phyloP scores from a whole-genome alignment of 37 sponge, comb jelly and placozoan genomes.

The Spongilla lacustris region DNA sequence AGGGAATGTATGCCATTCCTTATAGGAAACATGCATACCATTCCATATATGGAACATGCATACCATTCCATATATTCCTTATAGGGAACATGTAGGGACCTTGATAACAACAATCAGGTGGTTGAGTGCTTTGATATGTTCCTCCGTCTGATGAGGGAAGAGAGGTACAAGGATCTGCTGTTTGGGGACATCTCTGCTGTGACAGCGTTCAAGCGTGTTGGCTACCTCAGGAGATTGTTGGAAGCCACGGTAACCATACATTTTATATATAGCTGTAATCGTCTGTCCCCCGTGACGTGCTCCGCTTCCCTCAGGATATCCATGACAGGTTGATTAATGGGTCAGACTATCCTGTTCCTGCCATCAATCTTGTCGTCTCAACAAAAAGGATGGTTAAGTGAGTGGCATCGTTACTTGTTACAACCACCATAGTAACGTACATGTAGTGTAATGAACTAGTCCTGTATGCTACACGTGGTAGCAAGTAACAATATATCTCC shows the following conservation, averaged over 20 bases:
- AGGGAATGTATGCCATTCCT: no score
- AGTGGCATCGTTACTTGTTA: background rate
- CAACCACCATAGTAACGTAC: background rate
- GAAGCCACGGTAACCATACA: conserved; percentile 44
- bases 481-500: no score
- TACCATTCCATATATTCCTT: no score
- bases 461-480: no score
- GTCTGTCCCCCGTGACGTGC: background rate
- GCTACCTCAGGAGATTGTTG: conserved; percentile 59
- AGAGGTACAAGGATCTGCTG: conserved; percentile 68
- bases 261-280: background rate
- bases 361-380: conserved; percentile 82
- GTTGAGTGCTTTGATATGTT: conserved; percentile 68
- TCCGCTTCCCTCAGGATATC: conserved; percentile 42
- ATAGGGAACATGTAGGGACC: conserved; percentile 63
- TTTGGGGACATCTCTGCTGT: conserved; percentile 92
- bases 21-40: no score
- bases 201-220: conserved; percentile 69
- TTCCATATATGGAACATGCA: no score
- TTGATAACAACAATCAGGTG: conserved; percentile 23
- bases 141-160: conserved; percentile 76
- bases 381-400: conserved; percentile 37
- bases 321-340: conserved; percentile 85
- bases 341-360: conserved; percentile 91
- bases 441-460: no score